Conservation (phyloP, 2,888 invertebrate genomes). For the Oscheius myriophilus region DNA sequence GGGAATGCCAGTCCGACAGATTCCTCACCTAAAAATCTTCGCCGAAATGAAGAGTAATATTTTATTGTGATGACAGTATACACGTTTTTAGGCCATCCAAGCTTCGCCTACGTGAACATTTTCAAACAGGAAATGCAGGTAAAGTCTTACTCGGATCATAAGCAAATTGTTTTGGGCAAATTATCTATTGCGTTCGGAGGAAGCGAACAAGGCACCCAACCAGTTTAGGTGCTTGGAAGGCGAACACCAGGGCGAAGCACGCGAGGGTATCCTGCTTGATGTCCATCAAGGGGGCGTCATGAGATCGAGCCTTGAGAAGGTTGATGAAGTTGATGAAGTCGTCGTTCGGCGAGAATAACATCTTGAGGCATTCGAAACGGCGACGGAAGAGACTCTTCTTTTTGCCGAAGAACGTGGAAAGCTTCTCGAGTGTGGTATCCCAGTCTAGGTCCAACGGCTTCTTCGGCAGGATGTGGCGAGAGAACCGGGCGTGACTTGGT, state of each 20-base stretch:
- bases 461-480: slow-evolving; percentile 12
- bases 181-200: too few relatives aligned
- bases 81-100: too few relatives aligned
- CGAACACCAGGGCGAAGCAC: too few relatives aligned
- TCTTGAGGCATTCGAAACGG: slow-evolving; percentile 1
- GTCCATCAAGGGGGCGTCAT: not conserved
- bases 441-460: not conserved
- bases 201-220: not conserved
- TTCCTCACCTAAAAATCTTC: too few relatives aligned
- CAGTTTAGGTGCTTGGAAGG: not conserved
- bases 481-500: not conserved
- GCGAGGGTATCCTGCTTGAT: not conserved
- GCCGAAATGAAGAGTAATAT: too few relatives aligned
- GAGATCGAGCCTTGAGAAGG: not conserved
- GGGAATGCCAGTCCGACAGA: too few relatives aligned
- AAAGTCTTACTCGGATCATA: too few relatives aligned
- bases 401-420: not conserved
- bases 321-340: not conserved
- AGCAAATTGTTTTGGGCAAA: too few relatives aligned
- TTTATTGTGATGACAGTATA: too few relatives aligned
- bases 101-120: too few relatives aligned
- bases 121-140: too few relatives aligned
- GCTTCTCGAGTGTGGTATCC: not conserved
- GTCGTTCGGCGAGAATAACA: not conserved
- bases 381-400: slow-evolving; percentile 12